Conservation (phyloP, 1,140 invertebrate species). For the Bombus turneri region DNA sequence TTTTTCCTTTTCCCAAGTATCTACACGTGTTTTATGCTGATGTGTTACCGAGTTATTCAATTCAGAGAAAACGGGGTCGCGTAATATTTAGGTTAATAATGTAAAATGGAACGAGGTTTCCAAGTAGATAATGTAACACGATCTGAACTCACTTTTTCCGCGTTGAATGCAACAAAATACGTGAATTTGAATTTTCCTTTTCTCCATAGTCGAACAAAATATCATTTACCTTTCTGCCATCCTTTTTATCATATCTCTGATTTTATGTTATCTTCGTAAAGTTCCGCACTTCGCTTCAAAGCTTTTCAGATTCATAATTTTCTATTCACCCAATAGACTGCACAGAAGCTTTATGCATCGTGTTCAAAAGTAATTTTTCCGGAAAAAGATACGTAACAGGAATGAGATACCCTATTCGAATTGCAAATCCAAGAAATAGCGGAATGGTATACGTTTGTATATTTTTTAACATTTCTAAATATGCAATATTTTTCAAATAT, state of each 20-base stretch:
- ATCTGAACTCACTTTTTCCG: neutral
- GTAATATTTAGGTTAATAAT: neutral
- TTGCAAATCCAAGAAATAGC: neutral
- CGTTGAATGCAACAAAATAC: neutral
- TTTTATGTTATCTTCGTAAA: neutral
- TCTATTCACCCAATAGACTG: neutral
- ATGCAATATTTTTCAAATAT: neutral
- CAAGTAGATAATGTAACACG: neutral
- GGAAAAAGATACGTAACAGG: neutral
- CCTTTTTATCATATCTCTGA: neutral
- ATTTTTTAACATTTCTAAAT: too few relatives aligned
- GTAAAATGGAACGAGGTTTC: too few relatives aligned
- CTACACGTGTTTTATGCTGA: neutral
- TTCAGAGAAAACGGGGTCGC: neutral
- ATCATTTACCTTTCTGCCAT: neutral
- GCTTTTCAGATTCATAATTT: neutral
- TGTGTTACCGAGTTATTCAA: neutral
- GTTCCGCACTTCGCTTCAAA: neutral
- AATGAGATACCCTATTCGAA: neutral
- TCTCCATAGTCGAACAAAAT: neutral
- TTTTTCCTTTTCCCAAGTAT: neutral
- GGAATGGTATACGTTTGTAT: neutral
- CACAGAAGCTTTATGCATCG: neutral
- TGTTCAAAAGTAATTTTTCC: slow-evolving; percentile 2
- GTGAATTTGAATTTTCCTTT: neutral